Evolutionary conservation across 2,888 invertebrate genomes (phyloP).

Genomic region (Tinea trinotella): DNA sequence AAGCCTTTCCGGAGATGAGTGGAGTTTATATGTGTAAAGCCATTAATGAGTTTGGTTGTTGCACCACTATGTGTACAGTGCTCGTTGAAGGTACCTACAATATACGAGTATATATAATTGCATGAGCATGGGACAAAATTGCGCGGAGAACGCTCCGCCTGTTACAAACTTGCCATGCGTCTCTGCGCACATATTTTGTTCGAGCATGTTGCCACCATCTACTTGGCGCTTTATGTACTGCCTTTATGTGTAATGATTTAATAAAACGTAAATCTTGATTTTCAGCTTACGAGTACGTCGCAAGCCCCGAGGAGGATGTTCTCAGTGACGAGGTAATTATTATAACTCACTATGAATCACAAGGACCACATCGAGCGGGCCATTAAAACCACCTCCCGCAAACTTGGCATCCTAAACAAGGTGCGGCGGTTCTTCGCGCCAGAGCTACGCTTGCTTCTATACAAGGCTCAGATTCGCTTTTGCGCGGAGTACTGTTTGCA

Average conservation of each 20-base stretch:
- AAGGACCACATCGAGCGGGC: no score
- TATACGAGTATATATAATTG: constrained; percentile 26
- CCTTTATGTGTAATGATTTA: not conserved
- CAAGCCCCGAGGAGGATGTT: constrained; percentile 87
- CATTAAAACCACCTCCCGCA: no score
- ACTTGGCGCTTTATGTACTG: not conserved
- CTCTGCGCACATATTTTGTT: constrained; percentile 40
- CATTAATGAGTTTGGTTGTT: constrained; percentile 86
- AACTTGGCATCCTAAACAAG: no score
- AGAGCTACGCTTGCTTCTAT: no score
- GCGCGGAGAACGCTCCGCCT: not conserved
- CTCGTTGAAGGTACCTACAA: constrained; percentile 89
- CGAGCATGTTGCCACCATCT: not conserved
- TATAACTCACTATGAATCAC: no score
- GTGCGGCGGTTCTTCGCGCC: no score
- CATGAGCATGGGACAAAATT: constrained; percentile 27
- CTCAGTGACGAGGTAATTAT: constrained; percentile 85
- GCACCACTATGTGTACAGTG: constrained; percentile 81
- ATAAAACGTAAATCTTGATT: constrained; percentile 24
- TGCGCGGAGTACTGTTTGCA: no score
- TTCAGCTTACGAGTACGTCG: constrained; percentile 93
- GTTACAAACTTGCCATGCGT: constrained; percentile 52
- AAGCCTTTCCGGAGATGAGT: constrained; percentile 93
- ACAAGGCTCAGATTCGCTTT: no score
- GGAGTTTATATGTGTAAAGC: constrained; percentile 90